Percentiles rank a stretch among this genome's conserved stretches.
Evolutionary conservation across 2,888 invertebrate genomes (phyloP).

Genomic region (Tachystola acroxantha): DNA sequence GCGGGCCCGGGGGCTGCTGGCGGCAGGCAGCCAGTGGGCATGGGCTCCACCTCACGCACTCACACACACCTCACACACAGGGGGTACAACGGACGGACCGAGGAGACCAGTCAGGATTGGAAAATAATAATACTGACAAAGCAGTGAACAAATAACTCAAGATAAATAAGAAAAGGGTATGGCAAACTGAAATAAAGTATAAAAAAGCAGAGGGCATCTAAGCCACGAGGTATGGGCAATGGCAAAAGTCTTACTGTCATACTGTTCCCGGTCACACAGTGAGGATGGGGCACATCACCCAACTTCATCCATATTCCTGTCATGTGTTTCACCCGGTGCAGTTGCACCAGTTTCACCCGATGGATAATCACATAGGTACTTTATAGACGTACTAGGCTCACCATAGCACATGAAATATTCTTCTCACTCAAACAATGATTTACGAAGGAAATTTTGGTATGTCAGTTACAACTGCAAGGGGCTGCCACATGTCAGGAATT

Average conservation of each 20-base stretch:
- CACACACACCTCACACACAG: conserved; percentile 14
- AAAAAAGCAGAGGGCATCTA: too few relatives aligned
- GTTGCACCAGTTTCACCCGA: conserved; percentile 40
- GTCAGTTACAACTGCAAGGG: conserved; percentile 53
- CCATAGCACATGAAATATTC: too few relatives aligned
- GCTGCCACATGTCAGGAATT: conserved; percentile 50
- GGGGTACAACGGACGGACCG: too few relatives aligned
- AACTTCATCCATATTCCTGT: conserved; percentile 50
- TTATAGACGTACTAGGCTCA: too few relatives aligned
- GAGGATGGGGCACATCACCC: conserved; percentile 51
- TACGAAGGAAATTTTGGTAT: neutral
- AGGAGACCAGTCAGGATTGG: too few relatives aligned
- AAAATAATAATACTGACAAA: too few relatives aligned
- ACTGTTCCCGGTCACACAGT: conserved; percentile 20
- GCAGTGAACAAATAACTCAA: too few relatives aligned
- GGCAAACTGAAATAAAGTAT: too few relatives aligned
- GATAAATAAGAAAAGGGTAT: too few relatives aligned
- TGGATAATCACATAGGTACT: neutral
- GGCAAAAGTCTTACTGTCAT: too few relatives aligned
- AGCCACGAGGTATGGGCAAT: too few relatives aligned
- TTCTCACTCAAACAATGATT: too few relatives aligned
- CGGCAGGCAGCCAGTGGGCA: conserved; percentile 46
- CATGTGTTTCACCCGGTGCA: conserved; percentile 50
- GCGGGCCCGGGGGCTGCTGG: conserved; percentile 31
- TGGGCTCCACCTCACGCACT: conserved; percentile 40